Base-by-base conservation (phyloP, 2,888 invertebrate genomes). In the Euclidia mi region DNA sequence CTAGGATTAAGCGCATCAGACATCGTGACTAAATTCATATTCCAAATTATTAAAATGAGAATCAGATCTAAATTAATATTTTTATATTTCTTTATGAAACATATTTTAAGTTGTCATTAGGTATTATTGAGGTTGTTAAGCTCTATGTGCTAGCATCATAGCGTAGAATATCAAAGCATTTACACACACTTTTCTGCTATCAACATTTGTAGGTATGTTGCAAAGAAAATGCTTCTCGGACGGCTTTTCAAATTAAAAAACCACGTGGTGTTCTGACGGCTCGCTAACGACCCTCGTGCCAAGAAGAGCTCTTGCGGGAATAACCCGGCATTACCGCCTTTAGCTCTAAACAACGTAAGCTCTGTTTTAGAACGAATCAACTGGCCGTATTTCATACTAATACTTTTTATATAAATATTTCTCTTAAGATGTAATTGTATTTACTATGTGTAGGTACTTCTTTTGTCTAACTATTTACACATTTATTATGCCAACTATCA, bases 221-320 rank as follows among this genome's bases (percentile, higher is more conserved):
- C 43, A 44, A 74, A 59, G 47, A 59, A 61, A 67, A 74, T 61
- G 68, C 66, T 59, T 59, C 46, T 55, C 56, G 45, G 44, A 64
- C 65, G 59, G 55, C 66, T 65, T 75, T 74, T 80, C 56, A 78
- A 79, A 80, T 81, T 75, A 78, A 79, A 81, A 78, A 76, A 81
- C 69, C 72, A 57, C 68, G 69, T 69, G 69, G 60, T 72, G 71
- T 70, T 71, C 76, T 67, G 66, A 70, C 81, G 66, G 66, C 52
- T 49, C 47, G 41, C 76, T 82, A 85, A 86, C 81, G 78, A 76
- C 81, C 64, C 84, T 85, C 62, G 56, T 64, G 56, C 45, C 20
- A 32, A 18, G 46, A 45, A 71, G 71, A 58, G 85, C 83, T 72
- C 87, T 87, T 72, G 65, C 59, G 77, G 73, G 71, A 82, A 83